Evolutionary conservation across 2,113 vertebrate species (phyloP).

Genomic region (Neopipo cinnamomea): DNA sequence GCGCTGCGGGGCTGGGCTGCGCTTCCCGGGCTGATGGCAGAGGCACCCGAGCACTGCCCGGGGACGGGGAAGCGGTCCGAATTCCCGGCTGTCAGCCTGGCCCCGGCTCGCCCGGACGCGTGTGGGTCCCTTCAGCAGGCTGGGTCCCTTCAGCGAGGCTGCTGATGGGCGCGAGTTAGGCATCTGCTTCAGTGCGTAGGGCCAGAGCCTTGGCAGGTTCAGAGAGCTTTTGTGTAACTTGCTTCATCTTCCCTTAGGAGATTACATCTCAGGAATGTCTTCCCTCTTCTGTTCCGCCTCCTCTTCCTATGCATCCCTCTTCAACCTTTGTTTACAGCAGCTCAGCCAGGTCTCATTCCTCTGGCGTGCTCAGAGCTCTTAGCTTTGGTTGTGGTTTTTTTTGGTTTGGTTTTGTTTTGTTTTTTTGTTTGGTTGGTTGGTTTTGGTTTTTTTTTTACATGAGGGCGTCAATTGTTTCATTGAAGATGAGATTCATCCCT

Average conservation of each 20-base stretch:
- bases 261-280: background rate
- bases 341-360: background rate
- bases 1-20: background rate
- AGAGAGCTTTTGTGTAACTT: background rate
- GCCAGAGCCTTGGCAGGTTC: background rate
- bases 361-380: background rate
- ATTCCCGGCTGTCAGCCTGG: background rate
- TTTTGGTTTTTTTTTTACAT: background rate
- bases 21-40: background rate
- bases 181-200: background rate
- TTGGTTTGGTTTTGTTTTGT: no score
- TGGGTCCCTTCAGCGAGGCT: background rate
- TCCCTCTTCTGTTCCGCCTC: background rate
- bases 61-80: fast-evolving
- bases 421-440: background rate
- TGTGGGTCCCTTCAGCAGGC: background rate
- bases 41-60: background rate
- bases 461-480: background rate
- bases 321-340: background rate
- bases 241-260: background rate
- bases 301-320: background rate
- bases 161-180: background rate
- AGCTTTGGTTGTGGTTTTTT: background rate
- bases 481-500: background rate
- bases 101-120: background rate